Evolutionary conservation across 2,888 invertebrate genomes (phyloP).

Genomic region (Exocentrus adspersus): DNA sequence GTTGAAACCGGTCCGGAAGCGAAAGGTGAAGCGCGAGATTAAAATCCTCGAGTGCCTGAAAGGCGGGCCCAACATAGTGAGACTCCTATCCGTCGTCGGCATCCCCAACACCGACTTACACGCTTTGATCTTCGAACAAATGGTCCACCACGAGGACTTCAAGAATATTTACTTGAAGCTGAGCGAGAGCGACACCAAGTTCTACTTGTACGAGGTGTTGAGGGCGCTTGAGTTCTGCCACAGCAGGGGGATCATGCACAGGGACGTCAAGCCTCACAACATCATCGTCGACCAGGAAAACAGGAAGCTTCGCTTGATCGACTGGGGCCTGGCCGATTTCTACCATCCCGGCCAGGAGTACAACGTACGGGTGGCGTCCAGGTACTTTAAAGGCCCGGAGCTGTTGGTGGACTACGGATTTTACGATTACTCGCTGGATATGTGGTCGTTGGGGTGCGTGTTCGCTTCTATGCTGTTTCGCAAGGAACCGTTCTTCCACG

Average conservation of each 20-base stretch:
- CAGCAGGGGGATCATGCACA: slow-evolving; percentile 62
- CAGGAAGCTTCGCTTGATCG: slow-evolving; percentile 57
- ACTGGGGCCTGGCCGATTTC: slow-evolving; percentile 63
- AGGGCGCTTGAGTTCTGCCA: slow-evolving; percentile 63
- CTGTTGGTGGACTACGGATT: slow-evolving; percentile 60
- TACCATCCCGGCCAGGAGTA: slow-evolving; percentile 61
- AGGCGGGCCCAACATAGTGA: slow-evolving; percentile 59
- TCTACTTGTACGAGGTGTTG: slow-evolving; percentile 63
- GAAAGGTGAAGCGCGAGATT: slow-evolving; percentile 62
- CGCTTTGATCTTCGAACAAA: slow-evolving; percentile 59
- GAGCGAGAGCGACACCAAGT: slow-evolving; percentile 56
- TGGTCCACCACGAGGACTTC: slow-evolving; percentile 59
- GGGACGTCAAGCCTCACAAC: slow-evolving; percentile 63
- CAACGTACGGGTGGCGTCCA: slow-evolving; percentile 61
- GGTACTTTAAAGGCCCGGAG: slow-evolving; percentile 62
- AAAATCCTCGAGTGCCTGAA: slow-evolving; percentile 60
- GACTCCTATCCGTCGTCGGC: slow-evolving; percentile 53
- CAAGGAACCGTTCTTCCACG: slow-evolving; percentile 62
- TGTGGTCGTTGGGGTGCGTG: slow-evolving; percentile 63
- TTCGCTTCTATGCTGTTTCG: slow-evolving; percentile 62
- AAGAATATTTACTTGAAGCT: slow-evolving; percentile 60
- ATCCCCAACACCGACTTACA: slow-evolving; percentile 51
- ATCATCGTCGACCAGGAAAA: slow-evolving; percentile 59
- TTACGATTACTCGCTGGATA: slow-evolving; percentile 62
- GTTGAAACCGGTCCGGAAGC: slow-evolving; percentile 60